Evolutionary conservation across 2,888 invertebrate genomes (phyloP), one percentile per base, ranked within the genome.

Genomic region (Andrena trimmerana): DNA sequence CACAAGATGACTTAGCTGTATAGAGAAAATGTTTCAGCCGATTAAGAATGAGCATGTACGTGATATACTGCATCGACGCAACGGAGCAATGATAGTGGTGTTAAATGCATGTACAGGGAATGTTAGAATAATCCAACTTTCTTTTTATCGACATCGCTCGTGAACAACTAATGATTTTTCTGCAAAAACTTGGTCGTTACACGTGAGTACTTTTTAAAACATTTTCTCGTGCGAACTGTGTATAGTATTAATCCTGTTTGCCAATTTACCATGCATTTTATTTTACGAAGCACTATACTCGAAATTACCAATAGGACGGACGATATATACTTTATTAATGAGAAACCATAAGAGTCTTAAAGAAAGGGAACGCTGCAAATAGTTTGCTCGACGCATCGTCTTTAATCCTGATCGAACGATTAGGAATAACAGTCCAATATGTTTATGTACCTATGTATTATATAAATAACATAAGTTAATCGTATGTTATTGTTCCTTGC

Each of bases 191-290:
- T 10, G 59, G 20, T 24, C 52, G 6, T 36, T 36, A 48, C 33
- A 36, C 52, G n/a, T 6, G 20, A 59, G 33, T 54, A 52, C 4
- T 57, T 36, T 78, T 54, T 7, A 77, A 85, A 87, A 88, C 88
- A 88, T 87, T 88, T 87, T 86, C 87, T 87, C 80, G 24, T 74
- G 60, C 52, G 24, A 72, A 68, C 27, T 27, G 20, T 50, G 48
- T 69, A 42, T 66, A 70, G 20, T 70, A 70, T 63, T 73, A 57
- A 68, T 72, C 65, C 83, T 85, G 79, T 78, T 79, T 77, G 75
- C 78, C 84, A 87, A 81, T 84, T 89, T 89, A 89, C 79, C 81
- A 82, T 88, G 85, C 84, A 82, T 84, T 85, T 79, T 42, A 63
- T 52, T 52, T 71, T 71, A 52, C 31, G 62, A 70, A 68, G 50